Conservation (phyloP, 2,888 invertebrate genomes). For the Orthonevra nobilis region DNA sequence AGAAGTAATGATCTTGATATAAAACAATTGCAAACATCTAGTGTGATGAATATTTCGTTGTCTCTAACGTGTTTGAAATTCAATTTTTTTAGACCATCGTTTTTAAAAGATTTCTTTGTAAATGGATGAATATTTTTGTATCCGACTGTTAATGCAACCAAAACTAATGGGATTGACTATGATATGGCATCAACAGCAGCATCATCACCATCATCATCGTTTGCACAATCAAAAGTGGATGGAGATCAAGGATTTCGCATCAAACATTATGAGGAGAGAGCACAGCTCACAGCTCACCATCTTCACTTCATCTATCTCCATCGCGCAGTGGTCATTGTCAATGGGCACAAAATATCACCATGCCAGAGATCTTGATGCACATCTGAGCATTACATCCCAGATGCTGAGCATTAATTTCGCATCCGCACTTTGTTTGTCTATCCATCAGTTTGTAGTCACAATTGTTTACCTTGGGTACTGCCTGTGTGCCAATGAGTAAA, state of each 20-base stretch:
- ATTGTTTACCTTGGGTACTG: slow-evolving; percentile 40
- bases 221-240: slow-evolving; percentile 68
- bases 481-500: slow-evolving; percentile 52
- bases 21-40: no score
- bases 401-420: slow-evolving; percentile 43
- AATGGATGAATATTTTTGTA: not conserved
- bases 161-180: slow-evolving; percentile 39
- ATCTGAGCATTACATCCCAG: slow-evolving; percentile 16
- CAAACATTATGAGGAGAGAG: slow-evolving; percentile 5
- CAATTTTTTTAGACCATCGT: no score
- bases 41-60: no score
- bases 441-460: slow-evolving; percentile 60
- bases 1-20: no score
- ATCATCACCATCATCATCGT: slow-evolving; percentile 61
- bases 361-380: slow-evolving; percentile 21
- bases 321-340: slow-evolving; percentile 62
- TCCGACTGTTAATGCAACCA: slow-evolving; percentile 16
- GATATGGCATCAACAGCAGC: slow-evolving; percentile 47
- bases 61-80: no score
- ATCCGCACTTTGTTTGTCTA: slow-evolving; percentile 62
- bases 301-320: slow-evolving; percentile 63
- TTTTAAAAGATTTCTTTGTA: not conserved
- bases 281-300: slow-evolving; percentile 22
- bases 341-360: slow-evolving; percentile 39
- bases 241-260: slow-evolving; percentile 70